Evolutionary conservation across 2,113 vertebrate species (phyloP).

Genomic region (Tachysurus fulvidraco): DNA sequence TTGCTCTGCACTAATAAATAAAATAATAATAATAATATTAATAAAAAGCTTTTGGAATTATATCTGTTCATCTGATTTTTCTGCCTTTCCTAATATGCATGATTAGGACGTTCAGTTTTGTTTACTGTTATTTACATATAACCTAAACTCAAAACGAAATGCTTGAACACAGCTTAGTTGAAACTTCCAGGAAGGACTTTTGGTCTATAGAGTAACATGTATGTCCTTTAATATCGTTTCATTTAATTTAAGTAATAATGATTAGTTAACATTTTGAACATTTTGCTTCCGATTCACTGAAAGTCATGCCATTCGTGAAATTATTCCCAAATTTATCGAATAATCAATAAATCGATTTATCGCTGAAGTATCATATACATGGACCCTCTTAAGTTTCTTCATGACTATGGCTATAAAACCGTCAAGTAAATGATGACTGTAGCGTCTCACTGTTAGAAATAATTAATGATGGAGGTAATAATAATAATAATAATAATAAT

Average conservation of each 20-base stretch:
- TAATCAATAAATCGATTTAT: not conserved
- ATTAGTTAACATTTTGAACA: no score
- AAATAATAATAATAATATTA: not conserved
- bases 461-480: no score
- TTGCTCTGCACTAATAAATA: no score
- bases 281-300: not conserved
- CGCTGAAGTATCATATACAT: not conserved
- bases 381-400: not conserved
- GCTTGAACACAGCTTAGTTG: not conserved
- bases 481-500: no score
- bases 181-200: not conserved
- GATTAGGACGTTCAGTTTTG: not conserved
- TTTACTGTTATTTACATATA: not conserved
- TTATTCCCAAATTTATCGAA: not conserved
- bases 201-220: not conserved
- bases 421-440: not conserved
- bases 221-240: not conserved
- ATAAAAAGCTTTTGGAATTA: not conserved
- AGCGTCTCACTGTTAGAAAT: no score
- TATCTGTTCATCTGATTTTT: not conserved
- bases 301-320: not conserved
- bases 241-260: not conserved
- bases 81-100: not conserved
- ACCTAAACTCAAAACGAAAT: not conserved
- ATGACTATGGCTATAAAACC: not conserved